Evolutionary conservation across 2,113 vertebrate species (phyloP), one percentile per base, ranked within the genome.

Genomic region (Percopsis transmontana): DNA sequence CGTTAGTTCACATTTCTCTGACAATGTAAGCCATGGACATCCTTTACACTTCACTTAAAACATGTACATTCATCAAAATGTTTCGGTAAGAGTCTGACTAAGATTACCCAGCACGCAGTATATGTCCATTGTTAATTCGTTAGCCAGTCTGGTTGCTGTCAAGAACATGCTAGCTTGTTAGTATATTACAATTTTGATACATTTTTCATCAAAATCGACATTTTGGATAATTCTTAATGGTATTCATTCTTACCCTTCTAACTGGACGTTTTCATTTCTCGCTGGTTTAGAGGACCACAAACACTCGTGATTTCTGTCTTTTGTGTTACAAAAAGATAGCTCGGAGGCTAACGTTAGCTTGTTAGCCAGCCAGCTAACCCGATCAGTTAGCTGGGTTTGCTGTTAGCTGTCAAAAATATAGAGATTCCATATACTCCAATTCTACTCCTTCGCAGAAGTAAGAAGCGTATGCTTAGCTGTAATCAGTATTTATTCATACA

Each of bases 271-370:
- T 57, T n/a, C 55, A 54, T 5, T 20, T 56, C 2, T 33, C n/a
- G n/a, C 0, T 9, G 0, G 18, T 2, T 3, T 4, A 76, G 64
- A 64, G 2, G 21, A n/a, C 18, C 13, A 33, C 19, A 38, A 44
- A 16, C 11, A 18, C 11, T 13, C 40, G 45, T 38, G 61, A 13
- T 1, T 48, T 52, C 14, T 39, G 50, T 4, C 54, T 7, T 39
- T 48, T 59, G n/a, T 58, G 59, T 48, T 55, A 77, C 70, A 27
- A 13, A 40, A 68, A 68, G 61, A 70, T 66, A n/a, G 61, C 38
- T 66, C 72, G 69, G 70, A 66, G 70, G 81, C 71, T 83, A 80
- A 69, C 18, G 75, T 72, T 85, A 88, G 81, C 83, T 53, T 53
- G 68, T 74, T 79, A 79, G 64, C 83, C 66, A 47, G 1, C 66